Conservation (phyloP, 2,113 vertebrate genomes). For the Stomatorhinus ivindoensis region DNA sequence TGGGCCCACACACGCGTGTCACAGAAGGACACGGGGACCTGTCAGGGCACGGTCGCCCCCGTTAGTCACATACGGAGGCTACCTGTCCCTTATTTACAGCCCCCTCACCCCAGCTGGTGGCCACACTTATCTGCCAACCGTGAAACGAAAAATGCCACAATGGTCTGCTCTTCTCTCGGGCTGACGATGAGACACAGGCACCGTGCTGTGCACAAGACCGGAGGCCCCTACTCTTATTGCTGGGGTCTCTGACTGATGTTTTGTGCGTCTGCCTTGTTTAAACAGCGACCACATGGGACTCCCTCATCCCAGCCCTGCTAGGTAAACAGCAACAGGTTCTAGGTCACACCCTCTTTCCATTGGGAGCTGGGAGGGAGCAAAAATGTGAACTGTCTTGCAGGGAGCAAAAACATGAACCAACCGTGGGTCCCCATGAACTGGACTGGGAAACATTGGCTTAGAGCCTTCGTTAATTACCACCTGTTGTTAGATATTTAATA, state of each 20-base stretch:
- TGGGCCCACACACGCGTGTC: conserved; percentile 5
- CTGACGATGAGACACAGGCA: not conserved
- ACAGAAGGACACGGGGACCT: not conserved
- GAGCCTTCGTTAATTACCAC: not conserved
- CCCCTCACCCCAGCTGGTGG: not conserved
- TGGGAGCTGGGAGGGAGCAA: too few relatives aligned
- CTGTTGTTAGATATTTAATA: not conserved
- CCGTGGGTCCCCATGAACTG: not conserved
- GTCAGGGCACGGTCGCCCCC: not conserved
- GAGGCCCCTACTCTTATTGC: not conserved
- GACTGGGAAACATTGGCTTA: not conserved
- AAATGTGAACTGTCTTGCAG: too few relatives aligned
- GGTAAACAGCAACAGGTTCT: not conserved
- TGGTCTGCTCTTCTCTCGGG: not conserved
- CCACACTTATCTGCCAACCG: not conserved
- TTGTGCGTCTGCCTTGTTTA: not conserved
- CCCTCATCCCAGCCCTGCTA: not conserved
- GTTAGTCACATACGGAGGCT: not conserved
- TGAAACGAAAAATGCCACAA: not conserved
- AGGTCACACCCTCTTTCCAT: not conserved
- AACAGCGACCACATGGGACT: not conserved
- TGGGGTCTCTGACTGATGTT: not conserved
- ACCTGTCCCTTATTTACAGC: not conserved
- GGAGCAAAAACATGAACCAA: too few relatives aligned
- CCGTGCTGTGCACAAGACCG: not conserved